Base-by-base conservation (phyloP, 2,888 invertebrate species). In the Cerceris rybyensis region DNA sequence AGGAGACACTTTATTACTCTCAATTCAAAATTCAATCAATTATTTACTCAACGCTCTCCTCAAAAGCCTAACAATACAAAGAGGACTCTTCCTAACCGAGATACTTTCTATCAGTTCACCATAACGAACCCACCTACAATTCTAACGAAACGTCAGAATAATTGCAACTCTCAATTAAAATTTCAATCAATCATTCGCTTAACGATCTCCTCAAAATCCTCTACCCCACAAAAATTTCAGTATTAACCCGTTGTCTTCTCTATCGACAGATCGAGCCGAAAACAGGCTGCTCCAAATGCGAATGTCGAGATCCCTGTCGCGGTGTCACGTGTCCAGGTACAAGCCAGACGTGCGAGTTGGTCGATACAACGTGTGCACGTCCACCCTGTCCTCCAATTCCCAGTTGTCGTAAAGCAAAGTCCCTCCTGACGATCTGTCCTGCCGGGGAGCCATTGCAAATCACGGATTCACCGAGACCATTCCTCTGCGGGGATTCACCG, bases 381-480 rank as follows among this genome's bases (percentile, higher is more conserved):
- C 96, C 96, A 66, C 97, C 97, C 0, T 97, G 97, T 86, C 97
- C 97, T 0, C 97, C 97, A 8, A 94, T 97, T 17, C 97, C 97
- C 59, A 96, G 96, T 16, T 97, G 97, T 94, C 94, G 96, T 88
- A 96, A 96, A 7, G 91, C 94, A 95, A 87, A 96, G 95, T 88
- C 93, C 13, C 86, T 97, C 67, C 95, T 95, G 79, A 96, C 96
- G 86, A 95, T 96, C 71, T 97, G 97, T 86, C 96, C 97, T 0
- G 95, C 96, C 1, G 97, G 65, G 17, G 92, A 92, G 50, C 93
- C 94, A 11, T 80, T 92, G 52, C 92, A 91, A 78, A 92, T 92
- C 76, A 89, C 88, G 7, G 97, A 96, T 85, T 96, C 96, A 2
- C 94, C 95, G 46, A 93, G 96, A 60, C 97, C 97, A 0, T 97